Base-by-base conservation (phyloP, 2,797 vertebrate genomes). In the Danio jaintianensis region DNA sequence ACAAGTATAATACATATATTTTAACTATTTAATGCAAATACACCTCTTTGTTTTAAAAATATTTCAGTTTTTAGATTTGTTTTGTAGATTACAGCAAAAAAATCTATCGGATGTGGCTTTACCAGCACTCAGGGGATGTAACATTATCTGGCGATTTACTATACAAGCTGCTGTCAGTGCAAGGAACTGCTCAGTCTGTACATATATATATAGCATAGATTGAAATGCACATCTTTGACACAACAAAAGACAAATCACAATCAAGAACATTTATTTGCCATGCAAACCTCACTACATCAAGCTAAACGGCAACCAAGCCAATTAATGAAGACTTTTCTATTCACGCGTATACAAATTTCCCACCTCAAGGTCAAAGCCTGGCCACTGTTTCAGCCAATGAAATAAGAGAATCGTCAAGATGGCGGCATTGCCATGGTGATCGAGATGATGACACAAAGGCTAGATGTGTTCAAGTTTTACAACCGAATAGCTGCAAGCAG, bases 371-470 rank as follows among this genome's bases (percentile, higher is more conserved):
- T 62, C 77, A 79, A 79, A 79, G 58, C 38, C 36, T 42, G 55
- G n/a, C 66, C 43, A 22, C 43, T 40, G 43, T 69, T 16, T 78
- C 22, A 52, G 38, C 66, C 66, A 59, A 29, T 71, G 47, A 71
- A 62, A 79, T 59, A 45, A n/a, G 47, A 71, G 47, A 52, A 79
- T 71, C 18, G 10, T 58, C 20, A 36, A 78, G 40, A 78, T 68
- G 75, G 67, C 38, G 5, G 36, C 47, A 79, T 71, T 79, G 13
- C 77, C 77, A 62, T 79, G 77, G 77, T 18, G 29, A 53, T 79
- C 6, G 40, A 62, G 67, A 52, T 40, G 58, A 48, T 70, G 56
- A 53, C 66, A 71, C 56, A 79, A 70, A 70, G 47, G 15, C 38
- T 61, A 62, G 67, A 59, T 61, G 55, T 70, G 56, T 42, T 78